Conservation (phyloP, 2,113 vertebrate genomes). For the Anseranas semipalmata region DNA sequence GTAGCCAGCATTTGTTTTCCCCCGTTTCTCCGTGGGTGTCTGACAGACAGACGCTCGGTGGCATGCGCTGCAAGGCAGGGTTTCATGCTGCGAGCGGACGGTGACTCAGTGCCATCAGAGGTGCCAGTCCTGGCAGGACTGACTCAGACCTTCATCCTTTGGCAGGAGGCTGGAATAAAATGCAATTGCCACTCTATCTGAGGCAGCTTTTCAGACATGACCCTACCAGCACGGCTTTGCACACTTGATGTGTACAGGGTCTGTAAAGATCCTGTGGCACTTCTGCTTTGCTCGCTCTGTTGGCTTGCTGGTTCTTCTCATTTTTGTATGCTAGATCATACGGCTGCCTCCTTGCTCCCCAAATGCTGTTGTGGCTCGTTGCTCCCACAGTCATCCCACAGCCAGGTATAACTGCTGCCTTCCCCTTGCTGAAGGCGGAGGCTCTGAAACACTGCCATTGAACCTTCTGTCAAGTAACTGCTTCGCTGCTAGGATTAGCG, state of each 20-base stretch:
- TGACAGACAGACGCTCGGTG: constrained; percentile 32
- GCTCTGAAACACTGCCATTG: neutral
- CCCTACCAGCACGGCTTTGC: neutral
- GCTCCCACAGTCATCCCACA: neutral
- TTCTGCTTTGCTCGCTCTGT: neutral
- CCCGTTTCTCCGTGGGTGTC: constrained; percentile 34
- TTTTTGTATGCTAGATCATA: neutral
- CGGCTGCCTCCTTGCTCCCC: neutral
- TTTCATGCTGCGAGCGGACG: constrained; percentile 5
- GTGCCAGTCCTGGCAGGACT: constrained; percentile 37
- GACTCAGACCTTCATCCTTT: constrained; percentile 52
- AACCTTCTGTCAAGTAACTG: neutral
- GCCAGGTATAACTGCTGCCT: neutral
- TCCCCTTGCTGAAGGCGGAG: neutral
- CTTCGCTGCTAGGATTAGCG: neutral
- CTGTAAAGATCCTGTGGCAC: neutral
- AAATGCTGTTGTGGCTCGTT: neutral
- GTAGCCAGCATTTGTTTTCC: constrained; percentile 47
- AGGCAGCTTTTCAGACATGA: neutral
- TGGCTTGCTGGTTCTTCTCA: neutral
- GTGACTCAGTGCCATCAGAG: constrained; percentile 56
- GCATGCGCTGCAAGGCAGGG: constrained; percentile 6
- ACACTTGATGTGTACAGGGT: neutral
- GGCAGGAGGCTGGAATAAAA: constrained; percentile 11
- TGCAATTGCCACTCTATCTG: neutral